Conservation (phyloP, 2,797 vertebrate genomes). For the Distichodus sexfasciatus region DNA sequence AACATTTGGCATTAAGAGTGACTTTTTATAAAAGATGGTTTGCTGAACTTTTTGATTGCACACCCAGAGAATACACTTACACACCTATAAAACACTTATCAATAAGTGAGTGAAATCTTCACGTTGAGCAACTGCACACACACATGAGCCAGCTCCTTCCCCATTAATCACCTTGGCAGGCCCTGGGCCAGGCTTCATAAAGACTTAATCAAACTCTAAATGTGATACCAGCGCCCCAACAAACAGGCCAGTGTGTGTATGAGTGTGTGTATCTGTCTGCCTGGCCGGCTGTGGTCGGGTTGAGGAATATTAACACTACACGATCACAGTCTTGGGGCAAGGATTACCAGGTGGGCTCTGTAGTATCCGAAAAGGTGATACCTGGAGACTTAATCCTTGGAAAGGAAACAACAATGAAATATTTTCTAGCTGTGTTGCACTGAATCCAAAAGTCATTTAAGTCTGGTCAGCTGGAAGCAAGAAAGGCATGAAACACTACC, state of each 20-base stretch:
- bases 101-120: slow-evolving; percentile 11
- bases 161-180: slow-evolving; percentile 1
- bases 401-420: not conserved
- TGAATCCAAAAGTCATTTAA: not conserved
- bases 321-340: not conserved
- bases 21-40: no score
- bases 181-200: not conserved
- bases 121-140: not conserved
- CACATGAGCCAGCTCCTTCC: not conserved
- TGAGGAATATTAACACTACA: not conserved
- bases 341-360: not conserved
- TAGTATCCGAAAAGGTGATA: not conserved
- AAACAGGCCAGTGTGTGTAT: slow-evolving; percentile 17
- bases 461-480: not conserved
- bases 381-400: not conserved
- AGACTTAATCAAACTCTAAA: slow-evolving; percentile 19
- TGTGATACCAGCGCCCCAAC: slow-evolving; percentile 4
- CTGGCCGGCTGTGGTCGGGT: not conserved
- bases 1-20: no score
- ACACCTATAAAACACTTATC: not conserved
- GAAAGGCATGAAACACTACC: no score
- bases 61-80: not conserved
- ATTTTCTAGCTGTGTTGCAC: not conserved
- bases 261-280: not conserved
- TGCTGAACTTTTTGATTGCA: not conserved